A percentile compares a stretch with the other conserved stretches of the same genome.
Evolutionary conservation across 2,113 vertebrate genomes (phyloP).

Genomic region (Isichthys henryi): DNA sequence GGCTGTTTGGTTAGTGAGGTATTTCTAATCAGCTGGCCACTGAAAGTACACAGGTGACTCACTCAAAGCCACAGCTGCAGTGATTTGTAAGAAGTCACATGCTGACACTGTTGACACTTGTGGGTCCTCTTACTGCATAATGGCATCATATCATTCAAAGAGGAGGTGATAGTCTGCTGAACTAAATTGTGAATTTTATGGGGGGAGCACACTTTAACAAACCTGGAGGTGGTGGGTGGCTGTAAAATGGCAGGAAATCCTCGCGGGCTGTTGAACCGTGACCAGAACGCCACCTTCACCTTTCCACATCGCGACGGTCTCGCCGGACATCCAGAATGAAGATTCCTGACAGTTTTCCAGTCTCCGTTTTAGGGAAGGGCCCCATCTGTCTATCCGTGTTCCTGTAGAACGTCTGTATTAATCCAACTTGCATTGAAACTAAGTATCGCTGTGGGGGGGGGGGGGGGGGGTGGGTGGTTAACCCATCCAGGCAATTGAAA

Average conservation of each 20-base stretch:
- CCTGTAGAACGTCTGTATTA: constrained; percentile 58
- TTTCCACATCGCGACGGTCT: neutral
- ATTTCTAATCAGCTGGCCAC: neutral
- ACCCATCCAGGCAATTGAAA: constrained; percentile 73
- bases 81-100: neutral
- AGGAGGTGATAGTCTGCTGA: neutral
- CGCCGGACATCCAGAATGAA: neutral
- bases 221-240: neutral
- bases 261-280: neutral
- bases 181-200: neutral
- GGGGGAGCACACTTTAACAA: neutral
- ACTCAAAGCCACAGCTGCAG: neutral
- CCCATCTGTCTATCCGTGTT: neutral
- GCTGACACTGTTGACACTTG: neutral
- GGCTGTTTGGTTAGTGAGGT: neutral
- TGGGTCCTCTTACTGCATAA: neutral
- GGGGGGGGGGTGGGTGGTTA: neutral
- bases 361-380: neutral
- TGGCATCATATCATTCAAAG: neutral
- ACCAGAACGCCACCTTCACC: neutral
- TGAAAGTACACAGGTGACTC: neutral
- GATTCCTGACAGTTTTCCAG: neutral
- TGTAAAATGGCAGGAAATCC: neutral
- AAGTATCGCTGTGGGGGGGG: constrained; percentile 20
- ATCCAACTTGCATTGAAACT: constrained; percentile 79